Conservation (phyloP, 2,888 invertebrate species). For the Bombyx huttoni region DNA sequence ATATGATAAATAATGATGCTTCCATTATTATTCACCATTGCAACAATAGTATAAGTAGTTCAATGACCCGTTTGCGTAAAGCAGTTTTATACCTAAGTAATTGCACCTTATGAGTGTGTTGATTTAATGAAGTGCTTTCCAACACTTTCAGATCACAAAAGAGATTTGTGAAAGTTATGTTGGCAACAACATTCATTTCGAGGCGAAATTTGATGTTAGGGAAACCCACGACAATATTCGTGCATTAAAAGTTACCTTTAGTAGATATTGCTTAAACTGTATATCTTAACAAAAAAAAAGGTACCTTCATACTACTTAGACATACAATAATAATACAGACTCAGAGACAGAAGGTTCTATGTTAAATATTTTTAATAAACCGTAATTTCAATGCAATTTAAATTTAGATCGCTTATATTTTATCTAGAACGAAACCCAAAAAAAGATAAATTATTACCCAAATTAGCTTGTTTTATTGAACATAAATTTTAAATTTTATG, state of each 20-base stretch:
- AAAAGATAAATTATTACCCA: no score
- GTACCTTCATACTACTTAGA: background rate
- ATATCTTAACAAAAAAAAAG: background rate
- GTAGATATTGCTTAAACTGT: background rate
- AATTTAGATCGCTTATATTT: no score
- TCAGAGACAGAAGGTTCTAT: no score
- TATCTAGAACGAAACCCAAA: no score
- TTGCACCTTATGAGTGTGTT: constrained; percentile 25
- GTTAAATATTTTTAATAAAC: no score
- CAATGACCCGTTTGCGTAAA: constrained; percentile 25
- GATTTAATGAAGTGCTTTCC: constrained; percentile 55
- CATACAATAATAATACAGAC: no score
- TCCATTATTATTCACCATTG: background rate
- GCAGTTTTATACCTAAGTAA: constrained; percentile 21
- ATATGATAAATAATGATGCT: background rate
- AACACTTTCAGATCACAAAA: constrained; percentile 50
- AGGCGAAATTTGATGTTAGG: background rate
- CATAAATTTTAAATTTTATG: no score
- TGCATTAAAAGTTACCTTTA: background rate
- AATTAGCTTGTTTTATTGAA: no score
- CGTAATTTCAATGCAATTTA: no score
- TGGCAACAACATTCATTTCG: constrained; percentile 13
- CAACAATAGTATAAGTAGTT: constrained; percentile 7
- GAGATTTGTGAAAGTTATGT: constrained; percentile 45
- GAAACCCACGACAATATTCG: background rate